Evolutionary conservation across 2,113 vertebrate species (phyloP), one percentile per base, ranked within the genome.

Genomic region (Caloenas nicobarica): DNA sequence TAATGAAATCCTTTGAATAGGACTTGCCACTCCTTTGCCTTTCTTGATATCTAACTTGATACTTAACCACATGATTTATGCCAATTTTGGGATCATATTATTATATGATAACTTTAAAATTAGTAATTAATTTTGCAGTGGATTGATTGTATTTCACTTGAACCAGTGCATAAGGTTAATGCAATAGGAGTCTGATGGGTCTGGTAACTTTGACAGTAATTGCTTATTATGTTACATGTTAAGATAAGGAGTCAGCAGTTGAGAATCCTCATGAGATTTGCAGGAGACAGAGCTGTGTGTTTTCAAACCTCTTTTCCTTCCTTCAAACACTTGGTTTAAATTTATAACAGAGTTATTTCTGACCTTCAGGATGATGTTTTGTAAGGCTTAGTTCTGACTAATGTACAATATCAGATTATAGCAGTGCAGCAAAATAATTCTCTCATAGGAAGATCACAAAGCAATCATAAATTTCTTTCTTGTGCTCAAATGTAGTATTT

Each of bases 61-160:
- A 92, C 40, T 92, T 96, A 96, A 65, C 54, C 91, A 93, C 81
- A 95, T 86, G 97, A 96, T 97, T 97, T 97, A 98, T 95, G 73
- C 69, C 92, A 96, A 97, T 93, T 97, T 97, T 86, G 66, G 65
- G 94, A 95, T 98, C 91, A 95, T 97, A 97, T 97, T 98, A 97
- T 97, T 97, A 97, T 97, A 98, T 96, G 94, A 96, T 97, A 97
- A 97, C 94, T 97, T 97, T 97, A 95, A 97, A 97, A 98, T 98
- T 97, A 97, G 92, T 96, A 96, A 98, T 98, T 98, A 98, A 92
- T 96, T 98, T 98, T 96, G 91, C 82, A 97, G 91, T 93, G 74
- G 66, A 97, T 96, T 96, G 96, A 98, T 98, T 97, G 83, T 62
- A 81, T 97, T 97, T 98, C 91, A 83, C 85, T 96, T 97, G 96